Evolutionary conservation across 2,113 vertebrate species (phyloP).

Genomic region (Phoxinus phoxinus): DNA sequence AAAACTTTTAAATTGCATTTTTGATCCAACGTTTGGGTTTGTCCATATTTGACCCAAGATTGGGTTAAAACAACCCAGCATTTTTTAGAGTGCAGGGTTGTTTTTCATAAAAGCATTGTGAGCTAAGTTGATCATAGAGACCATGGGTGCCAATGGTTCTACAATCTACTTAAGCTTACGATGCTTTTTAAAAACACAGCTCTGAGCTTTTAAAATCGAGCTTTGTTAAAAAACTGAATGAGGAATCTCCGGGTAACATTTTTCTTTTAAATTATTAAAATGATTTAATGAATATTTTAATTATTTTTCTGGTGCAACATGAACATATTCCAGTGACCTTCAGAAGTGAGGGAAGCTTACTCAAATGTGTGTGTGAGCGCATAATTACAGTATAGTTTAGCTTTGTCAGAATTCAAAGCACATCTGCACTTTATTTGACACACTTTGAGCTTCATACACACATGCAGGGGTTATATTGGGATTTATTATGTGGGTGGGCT

Average conservation of each 20-base stretch:
- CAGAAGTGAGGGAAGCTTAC: not conserved
- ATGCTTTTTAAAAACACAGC: too few species aligned
- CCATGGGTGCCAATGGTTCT: too few species aligned
- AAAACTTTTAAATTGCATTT: too few species aligned
- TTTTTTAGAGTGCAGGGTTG: too few species aligned
- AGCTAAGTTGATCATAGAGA: too few species aligned
- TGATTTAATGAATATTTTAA: conserved; percentile 31
- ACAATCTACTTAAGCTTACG: too few species aligned
- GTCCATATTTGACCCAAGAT: too few species aligned
- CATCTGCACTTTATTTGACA: not conserved
- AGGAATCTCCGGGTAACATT: not conserved
- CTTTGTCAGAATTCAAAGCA: not conserved
- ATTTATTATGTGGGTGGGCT: too few species aligned
- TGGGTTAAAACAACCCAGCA: too few species aligned
- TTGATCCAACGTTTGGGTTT: too few species aligned
- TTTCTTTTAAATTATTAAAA: conserved; percentile 12
- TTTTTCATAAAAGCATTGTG: too few species aligned
- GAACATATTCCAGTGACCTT: conserved; percentile 2
- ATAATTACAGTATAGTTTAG: not conserved
- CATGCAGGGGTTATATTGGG: too few species aligned
- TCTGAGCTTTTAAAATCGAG: not conserved
- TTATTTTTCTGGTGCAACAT: conserved; percentile 5
- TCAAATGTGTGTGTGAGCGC: not conserved
- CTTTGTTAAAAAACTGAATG: not conserved
- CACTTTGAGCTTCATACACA: not conserved